These are phyloP conservation scores for Tychaedon coryphoeus DNA, from an alignment of 2,113 vertebrate species.

Conservation along the genomic window DNA sequence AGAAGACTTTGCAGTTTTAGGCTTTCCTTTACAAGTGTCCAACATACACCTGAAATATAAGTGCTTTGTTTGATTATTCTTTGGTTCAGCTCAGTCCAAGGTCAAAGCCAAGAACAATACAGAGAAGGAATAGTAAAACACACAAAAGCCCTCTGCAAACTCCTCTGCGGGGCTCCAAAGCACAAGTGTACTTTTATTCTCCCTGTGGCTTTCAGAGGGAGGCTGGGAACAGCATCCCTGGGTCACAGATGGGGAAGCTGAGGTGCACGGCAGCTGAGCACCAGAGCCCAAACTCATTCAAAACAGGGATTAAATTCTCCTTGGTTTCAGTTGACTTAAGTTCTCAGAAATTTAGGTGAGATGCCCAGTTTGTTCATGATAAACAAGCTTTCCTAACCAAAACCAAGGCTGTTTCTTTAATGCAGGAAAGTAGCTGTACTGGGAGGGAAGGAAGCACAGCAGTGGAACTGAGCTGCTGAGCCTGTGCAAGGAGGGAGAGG, in stretches of 20 bases:
- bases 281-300: neutral
- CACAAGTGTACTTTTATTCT: conserved; percentile 6
- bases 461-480: neutral
- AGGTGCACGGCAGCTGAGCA: neutral
- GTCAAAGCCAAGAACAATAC: conserved; percentile 37
- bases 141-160: conserved; percentile 15
- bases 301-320: neutral
- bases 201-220: neutral
- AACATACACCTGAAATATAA: conserved; percentile 1
- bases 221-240: neutral
- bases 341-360: neutral
- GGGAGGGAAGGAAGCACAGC: neutral
- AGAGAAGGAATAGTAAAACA: conserved; percentile 5
- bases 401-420: neutral
- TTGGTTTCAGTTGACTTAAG: neutral
- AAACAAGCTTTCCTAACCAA: neutral
- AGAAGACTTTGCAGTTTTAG: neutral
- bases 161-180: neutral
- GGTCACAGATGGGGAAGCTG: neutral
- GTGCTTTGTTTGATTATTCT: neutral
- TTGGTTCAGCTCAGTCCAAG: conserved; percentile 15
- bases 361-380: neutral
- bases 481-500: neutral
- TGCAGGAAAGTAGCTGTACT: neutral
- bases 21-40: neutral